These are phyloP conservation scores for Marmota monax DNA, from an alignment of 2,113 vertebrate genomes.

Conservation along the genomic window DNA sequence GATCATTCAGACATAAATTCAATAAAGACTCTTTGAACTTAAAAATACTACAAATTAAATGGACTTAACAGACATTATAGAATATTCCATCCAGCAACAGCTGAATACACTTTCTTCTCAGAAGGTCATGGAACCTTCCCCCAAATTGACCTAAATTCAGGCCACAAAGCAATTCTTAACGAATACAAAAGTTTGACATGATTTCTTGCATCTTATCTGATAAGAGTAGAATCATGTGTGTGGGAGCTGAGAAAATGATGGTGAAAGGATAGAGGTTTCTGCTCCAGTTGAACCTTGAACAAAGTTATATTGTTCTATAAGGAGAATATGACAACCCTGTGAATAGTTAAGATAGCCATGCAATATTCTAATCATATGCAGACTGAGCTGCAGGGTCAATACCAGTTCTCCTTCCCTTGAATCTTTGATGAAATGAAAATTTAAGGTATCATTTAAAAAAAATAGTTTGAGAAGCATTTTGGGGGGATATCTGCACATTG, in stretches of 20 bases:
- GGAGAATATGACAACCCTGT: not conserved
- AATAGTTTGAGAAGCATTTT: not conserved
- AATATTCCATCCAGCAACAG: too few species aligned
- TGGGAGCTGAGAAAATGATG: not conserved
- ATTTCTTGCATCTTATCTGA: too few species aligned
- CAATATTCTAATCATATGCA: not conserved
- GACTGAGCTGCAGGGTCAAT: not conserved
- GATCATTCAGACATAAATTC: too few species aligned
- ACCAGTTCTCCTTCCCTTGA: not conserved
- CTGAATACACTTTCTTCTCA: too few species aligned
- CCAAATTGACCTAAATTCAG: too few species aligned
- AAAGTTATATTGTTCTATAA: not conserved
- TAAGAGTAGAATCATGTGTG: not conserved
- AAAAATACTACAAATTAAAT: too few species aligned
- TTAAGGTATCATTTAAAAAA: not conserved
- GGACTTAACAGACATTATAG: too few species aligned
- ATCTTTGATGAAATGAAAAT: not conserved
- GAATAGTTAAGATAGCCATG: not conserved
- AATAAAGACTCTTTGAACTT: too few species aligned
- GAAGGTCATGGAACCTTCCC: too few species aligned
- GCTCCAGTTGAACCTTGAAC: not conserved
- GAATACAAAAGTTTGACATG: too few species aligned
- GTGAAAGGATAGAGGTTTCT: not conserved
- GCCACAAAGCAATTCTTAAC: too few species aligned
- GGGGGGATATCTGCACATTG: not conserved